phyloP scores from a whole-genome alignment of 2,113 vertebrate species.

The Eudyptes chrysolophus region DNA sequence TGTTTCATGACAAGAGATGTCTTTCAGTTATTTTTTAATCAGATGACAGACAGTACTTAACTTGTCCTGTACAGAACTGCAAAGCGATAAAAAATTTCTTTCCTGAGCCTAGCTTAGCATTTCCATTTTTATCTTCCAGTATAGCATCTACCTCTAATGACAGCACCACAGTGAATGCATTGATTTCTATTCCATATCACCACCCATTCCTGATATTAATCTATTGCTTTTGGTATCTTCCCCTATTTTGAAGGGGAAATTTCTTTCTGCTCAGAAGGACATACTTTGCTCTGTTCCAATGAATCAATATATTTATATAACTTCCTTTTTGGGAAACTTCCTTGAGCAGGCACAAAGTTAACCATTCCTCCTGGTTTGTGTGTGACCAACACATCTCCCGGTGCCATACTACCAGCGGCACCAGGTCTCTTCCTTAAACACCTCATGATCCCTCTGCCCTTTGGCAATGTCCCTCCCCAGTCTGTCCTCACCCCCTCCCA shows the following conservation, averaged over 20 bases:
- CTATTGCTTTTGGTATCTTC: not conserved
- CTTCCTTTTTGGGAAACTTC: not conserved
- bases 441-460: not conserved
- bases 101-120: not conserved
- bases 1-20: not conserved
- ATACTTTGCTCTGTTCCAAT: not conserved
- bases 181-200: not conserved
- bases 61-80: not conserved
- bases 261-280: not conserved
- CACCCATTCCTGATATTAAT: not conserved
- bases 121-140: conserved; percentile 23
- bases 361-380: not conserved
- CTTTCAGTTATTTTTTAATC: not conserved
- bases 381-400: not conserved
- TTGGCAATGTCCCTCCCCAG: not conserved
- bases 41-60: conserved; percentile 3
- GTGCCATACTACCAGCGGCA: not conserved
- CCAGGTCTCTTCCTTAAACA: not conserved
- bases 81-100: not conserved
- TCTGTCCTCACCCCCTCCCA: not conserved
- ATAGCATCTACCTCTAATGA: not conserved
- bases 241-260: not conserved
- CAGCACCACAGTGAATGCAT: not conserved
- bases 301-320: not conserved
- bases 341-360: not conserved